These are phyloP conservation scores for Cassiopea andromeda DNA, from an alignment of 30 jellyfish, hydroid and myxozoan genomes.

Conservation along the genomic window DNA sequence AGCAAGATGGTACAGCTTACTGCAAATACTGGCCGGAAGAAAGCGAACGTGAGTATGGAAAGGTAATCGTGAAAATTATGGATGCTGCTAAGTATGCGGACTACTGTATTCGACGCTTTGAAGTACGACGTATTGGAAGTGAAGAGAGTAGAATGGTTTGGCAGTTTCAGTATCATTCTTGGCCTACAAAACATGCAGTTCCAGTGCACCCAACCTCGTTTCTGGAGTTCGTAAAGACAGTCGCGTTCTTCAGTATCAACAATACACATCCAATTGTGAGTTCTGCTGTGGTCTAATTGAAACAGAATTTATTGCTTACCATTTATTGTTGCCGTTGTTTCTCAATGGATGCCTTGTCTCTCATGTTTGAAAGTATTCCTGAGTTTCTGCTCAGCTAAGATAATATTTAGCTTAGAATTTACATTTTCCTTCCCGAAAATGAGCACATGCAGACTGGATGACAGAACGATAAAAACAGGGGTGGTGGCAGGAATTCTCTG, in stretches of 20 bases:
- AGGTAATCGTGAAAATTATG: slow-evolving; percentile 3
- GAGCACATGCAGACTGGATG: too few species aligned
- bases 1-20: slow-evolving; percentile 35
- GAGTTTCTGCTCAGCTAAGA: too few species aligned
- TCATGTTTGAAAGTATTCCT: too few species aligned
- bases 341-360: too few species aligned
- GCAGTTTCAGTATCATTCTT: slow-evolving; percentile 74
- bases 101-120: slow-evolving; percentile 45
- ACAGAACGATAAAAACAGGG: too few species aligned
- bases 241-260: slow-evolving; percentile 42
- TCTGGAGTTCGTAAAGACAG: slow-evolving; percentile 70
- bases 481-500: too few species aligned
- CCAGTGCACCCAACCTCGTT: slow-evolving; percentile 79
- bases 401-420: too few species aligned
- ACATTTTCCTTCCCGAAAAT: too few species aligned
- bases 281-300: neutral
- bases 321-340: too few species aligned
- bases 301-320: too few species aligned
- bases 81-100: slow-evolving; percentile 22
- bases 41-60: slow-evolving; percentile 1
- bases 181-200: slow-evolving; percentile 74
- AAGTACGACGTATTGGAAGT: neutral
- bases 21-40: slow-evolving; percentile 63
- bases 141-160: slow-evolving; percentile 34
- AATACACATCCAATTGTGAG: slow-evolving; percentile 63